phyloP scores from a whole-genome alignment of 2,113 vertebrate species.

The Trinectes maculatus region DNA sequence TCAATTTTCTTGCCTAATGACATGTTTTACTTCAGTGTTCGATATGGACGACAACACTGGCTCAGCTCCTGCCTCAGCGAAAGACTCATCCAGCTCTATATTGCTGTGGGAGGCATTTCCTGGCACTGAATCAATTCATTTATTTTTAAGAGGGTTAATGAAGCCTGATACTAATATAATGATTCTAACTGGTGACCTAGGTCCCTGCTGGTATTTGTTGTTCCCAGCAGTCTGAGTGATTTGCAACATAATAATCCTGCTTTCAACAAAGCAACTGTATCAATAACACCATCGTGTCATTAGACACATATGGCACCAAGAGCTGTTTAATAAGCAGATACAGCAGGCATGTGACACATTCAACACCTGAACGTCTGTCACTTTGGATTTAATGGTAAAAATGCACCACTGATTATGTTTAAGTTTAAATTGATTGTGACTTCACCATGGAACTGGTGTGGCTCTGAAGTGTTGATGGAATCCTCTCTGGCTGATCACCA shows the following conservation, averaged over 20 bases:
- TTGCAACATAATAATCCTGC: slow-evolving; percentile 22
- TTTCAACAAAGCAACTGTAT: slow-evolving; percentile 17
- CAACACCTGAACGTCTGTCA: not conserved
- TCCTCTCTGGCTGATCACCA: slow-evolving; percentile 12
- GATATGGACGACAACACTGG: not conserved
- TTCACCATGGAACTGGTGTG: not conserved
- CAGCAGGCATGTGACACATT: not conserved
- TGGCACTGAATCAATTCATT: slow-evolving; percentile 31
- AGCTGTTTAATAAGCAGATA: slow-evolving; percentile 17
- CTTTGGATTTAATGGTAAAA: too few relatives aligned
- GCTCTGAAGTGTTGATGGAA: slow-evolving; percentile 18
- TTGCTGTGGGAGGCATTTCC: slow-evolving; percentile 31
- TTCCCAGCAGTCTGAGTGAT: slow-evolving; percentile 18
- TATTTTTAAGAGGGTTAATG: slow-evolving; percentile 51
- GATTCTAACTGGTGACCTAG: slow-evolving; percentile 30
- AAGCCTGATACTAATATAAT: slow-evolving; percentile 41
- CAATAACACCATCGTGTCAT: slow-evolving; percentile 2
- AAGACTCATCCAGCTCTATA: not conserved
- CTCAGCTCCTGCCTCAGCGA: not conserved
- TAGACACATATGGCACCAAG: not conserved
- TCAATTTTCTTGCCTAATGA: slow-evolving; percentile 6
- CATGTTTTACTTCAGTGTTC: not conserved
- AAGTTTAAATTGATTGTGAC: not conserved
- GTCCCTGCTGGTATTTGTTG: slow-evolving; percentile 31
- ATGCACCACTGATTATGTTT: too few relatives aligned